phyloP scores from a whole-genome alignment of 2,113 vertebrate species.

The human region DNA sequence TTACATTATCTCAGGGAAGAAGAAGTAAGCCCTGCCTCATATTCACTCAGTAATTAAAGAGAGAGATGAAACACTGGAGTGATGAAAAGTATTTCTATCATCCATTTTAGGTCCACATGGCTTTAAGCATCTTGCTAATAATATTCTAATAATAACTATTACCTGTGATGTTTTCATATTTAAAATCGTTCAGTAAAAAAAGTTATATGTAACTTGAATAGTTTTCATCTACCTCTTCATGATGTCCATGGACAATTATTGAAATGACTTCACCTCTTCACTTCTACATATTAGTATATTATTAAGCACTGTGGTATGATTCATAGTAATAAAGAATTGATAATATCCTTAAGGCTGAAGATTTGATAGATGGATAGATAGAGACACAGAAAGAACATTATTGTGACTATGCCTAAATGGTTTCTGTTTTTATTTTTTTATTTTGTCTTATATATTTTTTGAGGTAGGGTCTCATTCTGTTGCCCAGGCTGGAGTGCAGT shows the following conservation, averaged over 20 bases:
- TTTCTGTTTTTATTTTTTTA: not conserved
- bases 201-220: not conserved
- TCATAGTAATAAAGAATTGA: not conserved
- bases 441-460: not conserved
- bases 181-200: conserved; percentile 3
- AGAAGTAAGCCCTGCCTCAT: not conserved
- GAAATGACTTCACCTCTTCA: not conserved
- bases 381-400: not conserved
- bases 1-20: not conserved
- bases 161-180: not conserved
- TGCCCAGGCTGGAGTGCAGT: not conserved
- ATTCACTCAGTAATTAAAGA: not conserved
- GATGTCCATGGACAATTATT: not conserved
- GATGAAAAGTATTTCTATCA: not conserved
- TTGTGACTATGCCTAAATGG: not conserved
- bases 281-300: not conserved
- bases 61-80: not conserved
- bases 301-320: not conserved
- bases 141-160: not conserved
- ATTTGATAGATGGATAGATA: not conserved
- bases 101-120: not conserved
- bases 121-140: not conserved
- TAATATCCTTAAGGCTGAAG: not conserved
- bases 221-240: not conserved
- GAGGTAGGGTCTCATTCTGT: not conserved